phyloP scores from a whole-genome alignment of 2,888 invertebrate species.

The Temnothorax unifasciatus region DNA sequence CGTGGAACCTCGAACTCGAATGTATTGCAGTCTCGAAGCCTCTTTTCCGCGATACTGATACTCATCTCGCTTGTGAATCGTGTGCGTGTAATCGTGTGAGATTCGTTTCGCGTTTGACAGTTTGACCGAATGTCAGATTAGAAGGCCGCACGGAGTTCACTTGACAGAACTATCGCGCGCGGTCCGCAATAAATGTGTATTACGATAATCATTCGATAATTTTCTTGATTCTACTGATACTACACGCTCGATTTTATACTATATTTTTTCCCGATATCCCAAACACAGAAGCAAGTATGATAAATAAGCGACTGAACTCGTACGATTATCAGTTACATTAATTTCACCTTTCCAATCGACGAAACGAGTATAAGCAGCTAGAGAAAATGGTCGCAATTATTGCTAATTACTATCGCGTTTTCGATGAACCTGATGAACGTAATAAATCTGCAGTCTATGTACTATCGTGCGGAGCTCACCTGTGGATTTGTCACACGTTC shows the following conservation, averaged over 20 bases:
- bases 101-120: no score
- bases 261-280: not conserved
- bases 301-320: not conserved
- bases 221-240: not conserved
- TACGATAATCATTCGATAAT: not conserved
- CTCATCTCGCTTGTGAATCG: no score
- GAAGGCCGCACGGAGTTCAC: not conserved
- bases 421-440: no score
- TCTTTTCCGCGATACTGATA: no score
- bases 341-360: not conserved
- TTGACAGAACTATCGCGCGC: not conserved
- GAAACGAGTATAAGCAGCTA: not conserved
- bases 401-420: not conserved
- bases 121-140: no score
- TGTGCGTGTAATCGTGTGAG: no score
- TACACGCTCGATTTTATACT: not conserved
- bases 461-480: not conserved
- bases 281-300: not conserved
- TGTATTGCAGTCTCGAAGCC: no score
- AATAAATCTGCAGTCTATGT: not conserved
- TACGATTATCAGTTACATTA: not conserved
- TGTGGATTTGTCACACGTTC: not conserved
- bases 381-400: not conserved
- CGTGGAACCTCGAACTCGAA: no score
- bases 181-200: not conserved